A percentile compares a stretch with the other conserved stretches of the same genome.
These are phyloP conservation scores for Lordiphosa clarofinis DNA, from an alignment of 1,140 invertebrate genomes.

Conservation along the genomic window DNA sequence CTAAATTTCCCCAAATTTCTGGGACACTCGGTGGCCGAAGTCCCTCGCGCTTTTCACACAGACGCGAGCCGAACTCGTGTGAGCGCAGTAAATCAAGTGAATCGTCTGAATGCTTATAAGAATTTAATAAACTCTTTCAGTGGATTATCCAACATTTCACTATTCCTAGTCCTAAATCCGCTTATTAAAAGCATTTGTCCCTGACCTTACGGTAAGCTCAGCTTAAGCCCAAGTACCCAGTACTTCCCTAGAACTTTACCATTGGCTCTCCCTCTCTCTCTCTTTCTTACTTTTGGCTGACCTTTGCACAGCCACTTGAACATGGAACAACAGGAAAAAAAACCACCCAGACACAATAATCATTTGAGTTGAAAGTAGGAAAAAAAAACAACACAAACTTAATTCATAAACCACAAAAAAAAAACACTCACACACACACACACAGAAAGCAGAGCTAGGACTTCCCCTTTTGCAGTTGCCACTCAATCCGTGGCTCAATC, in stretches of 20 bases:
- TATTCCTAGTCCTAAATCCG: no score
- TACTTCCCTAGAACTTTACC: neutral
- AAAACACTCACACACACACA: slow-evolving; percentile 2
- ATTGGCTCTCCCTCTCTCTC: neutral
- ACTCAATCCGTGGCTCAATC: slow-evolving; percentile 70
- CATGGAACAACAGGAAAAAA: slow-evolving; percentile 1
- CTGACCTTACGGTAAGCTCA: no score
- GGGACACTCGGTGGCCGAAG: no score
- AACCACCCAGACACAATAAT: slow-evolving; percentile 48
- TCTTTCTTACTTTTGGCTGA: neutral
- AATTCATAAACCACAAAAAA: slow-evolving; percentile 29
- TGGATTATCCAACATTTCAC: no score
- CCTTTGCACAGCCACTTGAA: slow-evolving; percentile 4
- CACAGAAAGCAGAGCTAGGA: neutral
- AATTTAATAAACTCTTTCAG: no score
- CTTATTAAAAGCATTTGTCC: no score
- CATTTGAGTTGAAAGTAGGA: slow-evolving; percentile 20
- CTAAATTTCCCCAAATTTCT: no score
- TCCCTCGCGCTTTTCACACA: no score
- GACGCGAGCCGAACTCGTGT: no score
- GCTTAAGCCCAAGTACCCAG: neutral
- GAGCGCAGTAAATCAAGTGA: no score
- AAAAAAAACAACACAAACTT: slow-evolving; percentile 16
- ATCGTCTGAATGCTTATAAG: no score
- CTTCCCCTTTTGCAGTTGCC: slow-evolving; percentile 17